Conservation (phyloP, 2,113 vertebrate genomes). For the Platysternon megacephalum region DNA sequence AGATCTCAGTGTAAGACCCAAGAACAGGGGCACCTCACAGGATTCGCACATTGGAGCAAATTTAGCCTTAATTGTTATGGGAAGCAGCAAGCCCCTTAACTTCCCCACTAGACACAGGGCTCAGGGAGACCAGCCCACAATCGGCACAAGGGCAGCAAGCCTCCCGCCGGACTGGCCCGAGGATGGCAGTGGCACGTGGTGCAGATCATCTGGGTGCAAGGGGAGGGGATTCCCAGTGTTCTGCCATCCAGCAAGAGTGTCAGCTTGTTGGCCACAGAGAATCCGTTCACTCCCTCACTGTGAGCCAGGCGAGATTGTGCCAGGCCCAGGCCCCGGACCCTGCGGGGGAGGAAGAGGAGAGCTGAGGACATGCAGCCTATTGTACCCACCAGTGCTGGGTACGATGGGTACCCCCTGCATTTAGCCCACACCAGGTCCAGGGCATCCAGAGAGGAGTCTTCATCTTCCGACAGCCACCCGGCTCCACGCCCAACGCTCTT, state of each 20-base stretch:
- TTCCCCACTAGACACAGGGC: no score
- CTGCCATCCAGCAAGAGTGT: background rate
- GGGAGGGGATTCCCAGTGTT: background rate
- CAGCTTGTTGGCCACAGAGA: background rate
- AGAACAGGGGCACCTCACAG: background rate
- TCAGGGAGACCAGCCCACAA: no score
- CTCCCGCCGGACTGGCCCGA: background rate
- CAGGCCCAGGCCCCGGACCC: background rate
- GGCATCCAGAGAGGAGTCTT: conserved; percentile 93
- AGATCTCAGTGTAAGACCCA: background rate
- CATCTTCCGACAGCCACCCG: conserved; percentile 94
- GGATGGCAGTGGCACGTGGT: background rate
- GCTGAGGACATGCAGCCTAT: no score
- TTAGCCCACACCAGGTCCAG: conserved; percentile 99
- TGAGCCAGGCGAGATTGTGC: background rate
- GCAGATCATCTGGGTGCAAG: background rate
- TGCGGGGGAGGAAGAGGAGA: background rate
- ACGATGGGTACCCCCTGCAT: conserved; percentile 97
- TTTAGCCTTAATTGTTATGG: background rate
- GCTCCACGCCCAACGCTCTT: conserved; percentile 86
- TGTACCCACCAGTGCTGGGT: conserved; percentile 92
- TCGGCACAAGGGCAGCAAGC: no score
- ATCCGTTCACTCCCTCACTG: background rate
- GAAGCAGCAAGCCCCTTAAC: no score
- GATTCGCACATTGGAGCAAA: background rate